These are phyloP conservation scores for Limosa lapponica DNA, from an alignment of 2,797 vertebrate genomes.

Conservation along the genomic window DNA sequence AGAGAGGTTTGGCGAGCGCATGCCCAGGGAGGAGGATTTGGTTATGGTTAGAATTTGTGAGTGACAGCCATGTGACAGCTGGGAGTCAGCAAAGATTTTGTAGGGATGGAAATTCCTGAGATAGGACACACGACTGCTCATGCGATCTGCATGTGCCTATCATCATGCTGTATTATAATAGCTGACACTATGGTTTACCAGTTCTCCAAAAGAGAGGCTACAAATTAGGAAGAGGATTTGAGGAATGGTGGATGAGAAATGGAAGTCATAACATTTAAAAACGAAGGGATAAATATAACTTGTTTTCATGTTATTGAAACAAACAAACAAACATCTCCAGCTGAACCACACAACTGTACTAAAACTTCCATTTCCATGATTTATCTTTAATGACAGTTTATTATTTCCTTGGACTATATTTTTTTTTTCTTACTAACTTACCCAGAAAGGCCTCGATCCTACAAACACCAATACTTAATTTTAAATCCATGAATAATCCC, in stretches of 20 bases:
- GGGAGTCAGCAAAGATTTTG: slow-evolving; percentile 50
- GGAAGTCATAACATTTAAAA: slow-evolving; percentile 22
- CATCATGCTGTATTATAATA: slow-evolving; percentile 61
- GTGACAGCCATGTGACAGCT: slow-evolving; percentile 70
- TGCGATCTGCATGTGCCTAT: slow-evolving; percentile 42
- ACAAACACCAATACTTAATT: background rate
- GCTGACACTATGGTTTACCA: slow-evolving; percentile 59
- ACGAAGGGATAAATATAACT: background rate
- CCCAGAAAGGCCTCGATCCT: background rate
- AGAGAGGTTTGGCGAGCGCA: slow-evolving; percentile 39
- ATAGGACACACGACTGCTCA: slow-evolving; percentile 41
- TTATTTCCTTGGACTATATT: background rate
- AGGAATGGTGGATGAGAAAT: slow-evolving; percentile 22
- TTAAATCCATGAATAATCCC: background rate
- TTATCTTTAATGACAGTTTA: background rate
- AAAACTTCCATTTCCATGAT: slow-evolving; percentile 1
- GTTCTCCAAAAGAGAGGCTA: slow-evolving; percentile 58
- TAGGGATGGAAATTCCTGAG: slow-evolving; percentile 51
- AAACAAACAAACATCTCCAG: slow-evolving; percentile 2
- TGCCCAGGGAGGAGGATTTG: slow-evolving; percentile 28
- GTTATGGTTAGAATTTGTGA: slow-evolving; percentile 64
- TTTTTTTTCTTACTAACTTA: slow-evolving; percentile 6
- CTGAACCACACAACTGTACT: background rate
- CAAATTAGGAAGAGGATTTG: slow-evolving; percentile 41
- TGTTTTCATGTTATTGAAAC: background rate